Conservation (phyloP, 2,888 invertebrate genomes). For the Punctoribates punctum region DNA sequence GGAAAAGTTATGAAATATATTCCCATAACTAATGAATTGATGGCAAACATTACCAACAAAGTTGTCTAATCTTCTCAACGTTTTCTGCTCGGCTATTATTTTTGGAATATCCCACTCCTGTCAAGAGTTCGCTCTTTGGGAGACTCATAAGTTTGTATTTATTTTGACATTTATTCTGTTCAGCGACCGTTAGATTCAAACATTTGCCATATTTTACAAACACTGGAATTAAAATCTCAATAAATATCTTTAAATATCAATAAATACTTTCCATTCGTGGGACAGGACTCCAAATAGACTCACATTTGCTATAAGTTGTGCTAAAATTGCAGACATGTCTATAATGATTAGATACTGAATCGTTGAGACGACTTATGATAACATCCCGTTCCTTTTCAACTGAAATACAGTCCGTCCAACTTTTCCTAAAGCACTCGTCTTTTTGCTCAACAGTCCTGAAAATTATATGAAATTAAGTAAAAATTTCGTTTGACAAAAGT, state of each 20-base stretch:
- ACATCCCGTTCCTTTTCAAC: not conserved
- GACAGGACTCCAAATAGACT: not conserved
- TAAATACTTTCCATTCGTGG: not conserved
- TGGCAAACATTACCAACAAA: slow-evolving; percentile 8
- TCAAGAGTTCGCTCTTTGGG: not conserved
- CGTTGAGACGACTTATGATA: not conserved
- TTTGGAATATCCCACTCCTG: not conserved
- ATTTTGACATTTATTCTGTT: slow-evolving; percentile 13
- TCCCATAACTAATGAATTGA: not conserved
- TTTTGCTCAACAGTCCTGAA: not conserved
- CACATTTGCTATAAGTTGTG: slow-evolving; percentile 30
- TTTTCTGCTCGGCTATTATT: not conserved
- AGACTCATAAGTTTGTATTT: slow-evolving; percentile 1
- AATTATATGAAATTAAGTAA: not conserved
- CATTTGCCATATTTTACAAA: slow-evolving; percentile 26
- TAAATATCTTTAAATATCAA: not conserved
- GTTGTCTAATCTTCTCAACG: not conserved
- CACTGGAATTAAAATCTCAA: not conserved
- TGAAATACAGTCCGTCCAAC: not conserved
- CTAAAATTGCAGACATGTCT: slow-evolving; percentile 16
- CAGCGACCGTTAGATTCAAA: not conserved
- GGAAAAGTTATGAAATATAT: not conserved
- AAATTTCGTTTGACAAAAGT: not conserved
- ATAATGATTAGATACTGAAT: not conserved
- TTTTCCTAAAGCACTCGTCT: not conserved